Evolutionary conservation across 2,888 invertebrate genomes (phyloP), one percentile per base, ranked within the genome.

Genomic region (Oxycera nigricornis): DNA sequence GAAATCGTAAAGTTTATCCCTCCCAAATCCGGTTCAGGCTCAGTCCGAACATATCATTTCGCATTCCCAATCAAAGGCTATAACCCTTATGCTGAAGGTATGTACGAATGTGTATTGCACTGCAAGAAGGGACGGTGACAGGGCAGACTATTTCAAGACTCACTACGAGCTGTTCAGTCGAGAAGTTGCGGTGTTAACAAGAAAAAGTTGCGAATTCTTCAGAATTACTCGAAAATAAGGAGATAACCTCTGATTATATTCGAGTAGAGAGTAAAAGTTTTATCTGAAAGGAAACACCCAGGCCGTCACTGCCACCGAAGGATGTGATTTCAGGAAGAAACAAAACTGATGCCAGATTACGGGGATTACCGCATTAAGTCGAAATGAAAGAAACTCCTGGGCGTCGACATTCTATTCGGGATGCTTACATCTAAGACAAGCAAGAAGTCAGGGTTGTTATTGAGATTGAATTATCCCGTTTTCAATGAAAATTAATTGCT

Each of bases 161-260:
- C 14, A 11, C 4, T 46, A 14, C 17, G 14, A 46, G n/a, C 46
- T 46, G 46, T n/a, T 3, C 46, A 46, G 46, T 14, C 35, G 17
- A 46, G 46, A 46, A 46, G 46, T 17, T 46, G 11, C 35, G 11
- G 62, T 26, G 62, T 7, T 2, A 62, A 52, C 67, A 59, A 52
- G 68, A 75, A 75, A 70, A 68, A 73, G 52, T 75, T 75, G 73
- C 73, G 67, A 72, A 73, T 73, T 72, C 68, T 75, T 65, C 67
- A 39, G 73, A 75, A 75, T 72, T 68, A 73, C 75, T 75, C 75
- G 75, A 75, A 72, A 75, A 75, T 75, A 75, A 75, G 73, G 73
- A 75, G 73, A 75, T 75, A 75, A 75, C 72, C 75, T 75, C 73
- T 75, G 75, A 75, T 75, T 75, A 75, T 65, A 72, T 73, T 72